A percentile compares a stretch with the other conserved stretches of the same genome.
Conservation (phyloP, 2,797 vertebrate species). For the Ispidina picta region DNA sequence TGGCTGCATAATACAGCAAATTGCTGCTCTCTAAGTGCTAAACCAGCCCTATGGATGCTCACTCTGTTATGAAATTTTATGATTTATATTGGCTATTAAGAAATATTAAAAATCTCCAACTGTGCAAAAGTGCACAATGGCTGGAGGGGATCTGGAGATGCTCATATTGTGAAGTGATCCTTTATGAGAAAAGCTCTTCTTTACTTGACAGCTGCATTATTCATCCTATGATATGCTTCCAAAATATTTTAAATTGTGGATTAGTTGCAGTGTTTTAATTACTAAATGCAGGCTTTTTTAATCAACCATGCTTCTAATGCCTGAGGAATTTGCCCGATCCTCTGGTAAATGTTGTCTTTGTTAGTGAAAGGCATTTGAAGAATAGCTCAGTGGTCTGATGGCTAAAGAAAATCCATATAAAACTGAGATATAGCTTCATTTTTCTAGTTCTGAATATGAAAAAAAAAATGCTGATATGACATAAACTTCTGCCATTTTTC, state of each 20-base stretch:
- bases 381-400: constrained; percentile 58
- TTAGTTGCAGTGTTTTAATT: constrained; percentile 69
- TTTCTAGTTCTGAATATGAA: constrained; percentile 33
- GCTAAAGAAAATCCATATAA: constrained; percentile 47
- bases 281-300: constrained; percentile 68
- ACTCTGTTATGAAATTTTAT: constrained; percentile 51
- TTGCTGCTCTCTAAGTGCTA: constrained; percentile 39
- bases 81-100: constrained; percentile 70
- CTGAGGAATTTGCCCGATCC: constrained; percentile 67
- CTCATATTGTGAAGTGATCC: constrained; percentile 31
- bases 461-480: constrained; percentile 58
- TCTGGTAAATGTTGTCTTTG: constrained; percentile 74
- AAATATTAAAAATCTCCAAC: constrained; percentile 62
- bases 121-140: constrained; percentile 18
- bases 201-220: constrained; percentile 43
- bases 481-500: constrained; percentile 72
- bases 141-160: constrained; percentile 4
- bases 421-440: constrained; percentile 72
- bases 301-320: constrained; percentile 56
- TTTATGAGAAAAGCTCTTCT: constrained; percentile 55
- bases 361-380: constrained; percentile 62
- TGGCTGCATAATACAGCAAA: constrained; percentile 48
- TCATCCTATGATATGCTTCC: constrained; percentile 49
- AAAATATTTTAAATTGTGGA: constrained; percentile 59
- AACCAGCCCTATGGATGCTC: constrained; percentile 49